Evolutionary conservation across 1,140 invertebrate genomes (phyloP).

Genomic region (Leptopilina boulardi): DNA sequence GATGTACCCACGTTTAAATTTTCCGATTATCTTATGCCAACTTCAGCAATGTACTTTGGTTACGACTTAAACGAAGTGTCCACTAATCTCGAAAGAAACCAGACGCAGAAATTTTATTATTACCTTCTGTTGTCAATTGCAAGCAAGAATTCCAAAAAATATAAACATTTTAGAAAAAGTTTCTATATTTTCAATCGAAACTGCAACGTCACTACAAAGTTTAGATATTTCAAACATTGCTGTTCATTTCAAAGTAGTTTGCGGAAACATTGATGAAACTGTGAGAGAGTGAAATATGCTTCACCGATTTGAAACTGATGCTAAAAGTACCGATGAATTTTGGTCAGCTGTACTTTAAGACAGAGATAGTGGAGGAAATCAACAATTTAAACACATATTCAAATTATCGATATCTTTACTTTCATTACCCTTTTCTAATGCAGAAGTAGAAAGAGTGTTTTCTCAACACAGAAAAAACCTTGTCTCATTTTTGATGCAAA

Average conservation of each 20-base stretch:
- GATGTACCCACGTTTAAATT: slow-evolving; percentile 40
- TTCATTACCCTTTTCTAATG: slow-evolving; percentile 46
- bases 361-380: slow-evolving; percentile 24
- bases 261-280: slow-evolving; percentile 27
- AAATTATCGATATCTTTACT: slow-evolving; percentile 36
- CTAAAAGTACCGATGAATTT: slow-evolving; percentile 36
- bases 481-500: no score
- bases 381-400: slow-evolving; percentile 34
- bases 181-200: slow-evolving; percentile 18
- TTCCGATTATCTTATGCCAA: slow-evolving; percentile 30
- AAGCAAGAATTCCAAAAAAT: slow-evolving; percentile 39
- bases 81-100: neutral
- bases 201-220: slow-evolving; percentile 38
- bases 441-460: slow-evolving; percentile 45
- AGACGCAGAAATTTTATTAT: slow-evolving; percentile 36
- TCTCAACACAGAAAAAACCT: no score
- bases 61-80: slow-evolving; percentile 17
- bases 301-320: slow-evolving; percentile 21
- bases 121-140: no score
- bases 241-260: slow-evolving; percentile 24
- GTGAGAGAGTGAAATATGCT: slow-evolving; percentile 38
- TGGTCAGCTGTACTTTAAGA: slow-evolving; percentile 32
- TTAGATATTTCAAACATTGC: slow-evolving; percentile 34
- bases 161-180: slow-evolving; percentile 40
- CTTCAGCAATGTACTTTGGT: slow-evolving; percentile 34